Evolutionary conservation across 2,113 vertebrate species (phyloP), one percentile per base, ranked within the genome.

Genomic region (Nerophis ophidion): DNA sequence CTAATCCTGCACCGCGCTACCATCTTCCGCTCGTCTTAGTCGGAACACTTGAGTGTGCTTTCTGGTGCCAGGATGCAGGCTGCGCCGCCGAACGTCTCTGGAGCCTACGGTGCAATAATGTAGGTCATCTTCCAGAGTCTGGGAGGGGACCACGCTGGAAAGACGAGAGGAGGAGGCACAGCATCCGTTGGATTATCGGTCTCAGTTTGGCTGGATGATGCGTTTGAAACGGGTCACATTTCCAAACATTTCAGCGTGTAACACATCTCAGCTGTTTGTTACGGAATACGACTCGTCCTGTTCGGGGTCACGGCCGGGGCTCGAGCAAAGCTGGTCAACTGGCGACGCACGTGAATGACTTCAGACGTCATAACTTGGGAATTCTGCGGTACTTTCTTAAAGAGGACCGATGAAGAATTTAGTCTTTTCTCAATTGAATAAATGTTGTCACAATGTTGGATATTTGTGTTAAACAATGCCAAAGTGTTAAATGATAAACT

Each of bases 81-180:
- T 45, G 42, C 66, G 62, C 44, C 56, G 78, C 71, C 65, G n/a
- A 1, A 63, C 42, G 75, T 80, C 78, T 78, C 76, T 66, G 62
- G 77, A 84, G 66, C 64, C 70, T 66, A 61, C 75, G 74, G 66
- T 72, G 71, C 65, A 70, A 74, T 79, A 85, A 88, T 87, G 81
- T 86, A 87, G 87, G 87, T 88, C 87, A 88, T 78, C 78, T 66
- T 67, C 70, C 70, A 71, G 72, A 72, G 63, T 74, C 66, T 57
- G 76, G 66, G 68, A 48, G 66, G 78, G 82, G 75, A 83, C 50
- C 67, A 57, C 65, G 67, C 61, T 70, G 54, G 36, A 35, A 33
- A 48, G 58, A 48, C 38, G 5, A 36, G 19, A 55, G 68, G 62
- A 49, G 70, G 60, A 65, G 63, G 35, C 60, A 45, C 46, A 62